Evolutionary conservation across 2,113 vertebrate genomes (phyloP).

Genomic region (Anoura caudifer): DNA sequence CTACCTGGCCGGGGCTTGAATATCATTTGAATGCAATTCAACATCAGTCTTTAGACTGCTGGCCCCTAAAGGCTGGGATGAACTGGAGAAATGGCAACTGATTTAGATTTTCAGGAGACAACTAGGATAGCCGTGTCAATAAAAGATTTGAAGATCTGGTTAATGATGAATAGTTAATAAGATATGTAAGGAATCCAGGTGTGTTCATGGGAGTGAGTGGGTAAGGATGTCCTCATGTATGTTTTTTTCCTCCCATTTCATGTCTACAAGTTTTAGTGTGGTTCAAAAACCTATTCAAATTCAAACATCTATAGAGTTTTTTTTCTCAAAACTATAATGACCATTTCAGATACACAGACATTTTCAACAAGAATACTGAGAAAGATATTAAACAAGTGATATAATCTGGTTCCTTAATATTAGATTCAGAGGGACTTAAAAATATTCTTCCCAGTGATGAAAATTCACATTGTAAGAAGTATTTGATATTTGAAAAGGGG

Average conservation of each 20-base stretch:
- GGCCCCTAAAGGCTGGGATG: not conserved
- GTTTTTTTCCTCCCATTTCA: not conserved
- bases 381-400: conserved; percentile 47
- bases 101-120: not conserved
- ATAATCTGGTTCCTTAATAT: conserved; percentile 36
- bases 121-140: not conserved
- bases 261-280: conserved; percentile 3
- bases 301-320: not conserved
- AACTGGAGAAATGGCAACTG: not conserved
- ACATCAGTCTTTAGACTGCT: not conserved
- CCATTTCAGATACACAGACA: conserved; percentile 15
- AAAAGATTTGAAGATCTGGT: not conserved
- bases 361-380: conserved; percentile 3
- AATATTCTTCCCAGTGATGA: not conserved
- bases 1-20: not conserved
- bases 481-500: conserved; percentile 12
- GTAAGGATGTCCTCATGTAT: not conserved
- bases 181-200: not conserved
- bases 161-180: conserved; percentile 32
- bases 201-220: not conserved
- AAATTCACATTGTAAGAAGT: conserved; percentile 4
- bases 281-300: conserved; percentile 8
- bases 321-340: not conserved
- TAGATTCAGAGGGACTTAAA: not conserved
- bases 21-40: not conserved